Evolutionary conservation across 2,888 invertebrate genomes (phyloP).

Genomic region (Watsonalla cultraria): DNA sequence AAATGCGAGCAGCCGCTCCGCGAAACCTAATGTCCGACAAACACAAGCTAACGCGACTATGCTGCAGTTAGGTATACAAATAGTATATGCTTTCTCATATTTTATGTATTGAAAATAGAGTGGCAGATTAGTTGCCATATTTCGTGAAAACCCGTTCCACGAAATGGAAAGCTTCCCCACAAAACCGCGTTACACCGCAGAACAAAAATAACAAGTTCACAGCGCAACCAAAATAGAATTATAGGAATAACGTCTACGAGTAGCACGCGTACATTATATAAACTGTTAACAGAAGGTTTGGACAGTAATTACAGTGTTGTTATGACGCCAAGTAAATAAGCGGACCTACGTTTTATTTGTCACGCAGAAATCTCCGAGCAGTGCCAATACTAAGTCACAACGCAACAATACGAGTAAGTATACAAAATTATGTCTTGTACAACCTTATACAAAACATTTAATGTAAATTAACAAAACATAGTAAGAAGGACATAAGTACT

Average conservation of each 20-base stretch:
- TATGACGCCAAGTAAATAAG: not conserved
- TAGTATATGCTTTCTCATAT: not conserved
- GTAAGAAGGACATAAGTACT: too few species aligned
- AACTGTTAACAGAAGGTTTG: not conserved
- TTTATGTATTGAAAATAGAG: conserved; percentile 1
- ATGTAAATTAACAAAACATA: too few species aligned
- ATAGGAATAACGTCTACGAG: conserved; percentile 18
- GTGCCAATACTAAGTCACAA: not conserved
- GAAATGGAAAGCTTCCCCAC: conserved; percentile 10
- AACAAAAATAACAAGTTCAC: conserved; percentile 22
- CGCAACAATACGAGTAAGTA: not conserved
- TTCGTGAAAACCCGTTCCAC: not conserved
- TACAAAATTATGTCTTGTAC: too few species aligned
- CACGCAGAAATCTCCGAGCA: not conserved
- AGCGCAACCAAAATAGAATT: conserved; percentile 19
- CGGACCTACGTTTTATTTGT: not conserved
- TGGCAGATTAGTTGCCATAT: not conserved
- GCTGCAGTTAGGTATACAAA: not conserved
- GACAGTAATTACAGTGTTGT: not conserved
- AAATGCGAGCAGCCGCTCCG: not conserved
- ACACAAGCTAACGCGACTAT: not conserved
- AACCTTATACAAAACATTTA: too few species aligned
- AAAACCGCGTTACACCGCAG: conserved; percentile 17
- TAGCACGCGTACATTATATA: not conserved
- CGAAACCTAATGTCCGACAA: not conserved